A percentile compares a stretch with the other conserved stretches of the same genome.
These are phyloP conservation scores for Pterobdella sp. DNA, from an alignment of 2,888 invertebrate species.

Conservation along the genomic window DNA sequence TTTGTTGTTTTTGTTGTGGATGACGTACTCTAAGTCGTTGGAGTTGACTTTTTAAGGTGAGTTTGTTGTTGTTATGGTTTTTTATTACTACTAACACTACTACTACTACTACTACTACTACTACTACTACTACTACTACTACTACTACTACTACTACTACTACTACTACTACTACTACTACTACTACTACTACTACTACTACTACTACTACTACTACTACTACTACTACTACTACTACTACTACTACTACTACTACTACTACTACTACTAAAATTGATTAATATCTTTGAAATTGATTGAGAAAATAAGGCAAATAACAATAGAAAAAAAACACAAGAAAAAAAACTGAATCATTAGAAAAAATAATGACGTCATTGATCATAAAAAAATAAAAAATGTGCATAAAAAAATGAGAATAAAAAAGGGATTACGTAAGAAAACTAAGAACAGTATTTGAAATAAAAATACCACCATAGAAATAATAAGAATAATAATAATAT, in stretches of 20 bases:
- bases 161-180: conserved; percentile 2
- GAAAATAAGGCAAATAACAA: background rate
- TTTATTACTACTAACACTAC: too few species aligned
- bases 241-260: conserved; percentile 1
- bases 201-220: conserved; percentile 1
- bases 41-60: too few species aligned
- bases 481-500: background rate
- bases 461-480: background rate
- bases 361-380: background rate
- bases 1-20: too few species aligned
- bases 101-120: conserved; percentile 2
- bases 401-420: background rate
- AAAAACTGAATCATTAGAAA: background rate
- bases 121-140: conserved; percentile 3
- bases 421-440: too few species aligned
- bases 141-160: background rate
- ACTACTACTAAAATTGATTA: background rate
- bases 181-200: conserved; percentile 3
- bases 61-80: too few species aligned
- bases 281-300: background rate
- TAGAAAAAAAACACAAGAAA: background rate
- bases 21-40: too few species aligned
- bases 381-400: background rate
- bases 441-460: background rate
- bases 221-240: conserved; percentile 2